These are phyloP conservation scores for Sigmodon hispidus DNA, from an alignment of 2,113 vertebrate genomes.

Conservation along the genomic window DNA sequence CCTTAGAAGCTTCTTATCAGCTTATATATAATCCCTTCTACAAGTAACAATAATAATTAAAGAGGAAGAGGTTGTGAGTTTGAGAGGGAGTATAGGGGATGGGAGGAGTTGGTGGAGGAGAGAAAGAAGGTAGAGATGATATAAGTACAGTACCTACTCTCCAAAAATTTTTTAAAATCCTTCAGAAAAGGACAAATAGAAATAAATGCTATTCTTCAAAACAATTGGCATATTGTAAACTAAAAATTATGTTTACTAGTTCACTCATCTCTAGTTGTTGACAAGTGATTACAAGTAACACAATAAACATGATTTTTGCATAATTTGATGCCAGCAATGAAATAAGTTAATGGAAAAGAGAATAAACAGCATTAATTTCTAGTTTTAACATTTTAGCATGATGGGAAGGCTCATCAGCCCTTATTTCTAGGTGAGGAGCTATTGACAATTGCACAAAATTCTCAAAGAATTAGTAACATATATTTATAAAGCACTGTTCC, in stretches of 20 bases:
- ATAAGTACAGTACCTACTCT: not conserved
- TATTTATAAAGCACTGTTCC: not conserved
- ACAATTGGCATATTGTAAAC: not conserved
- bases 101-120: not conserved
- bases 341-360: conserved; percentile 1
- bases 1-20: not conserved
- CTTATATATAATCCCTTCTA: not conserved
- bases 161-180: not conserved
- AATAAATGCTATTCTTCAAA: not conserved
- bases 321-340: not conserved
- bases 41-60: not conserved
- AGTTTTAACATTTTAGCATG: not conserved
- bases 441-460: not conserved
- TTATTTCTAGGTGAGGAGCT: not conserved
- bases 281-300: not conserved
- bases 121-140: not conserved
- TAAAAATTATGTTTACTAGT: not conserved
- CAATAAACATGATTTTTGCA: not conserved
- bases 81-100: not conserved
- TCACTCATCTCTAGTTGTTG: conserved; percentile 9
- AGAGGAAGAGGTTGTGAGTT: not conserved
- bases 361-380: conserved; percentile 33
- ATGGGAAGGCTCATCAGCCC: not conserved
- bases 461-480: not conserved
- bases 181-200: not conserved